Evolutionary conservation across 2,113 vertebrate species (phyloP).

Genomic region (Myrmophylax atrothorax): DNA sequence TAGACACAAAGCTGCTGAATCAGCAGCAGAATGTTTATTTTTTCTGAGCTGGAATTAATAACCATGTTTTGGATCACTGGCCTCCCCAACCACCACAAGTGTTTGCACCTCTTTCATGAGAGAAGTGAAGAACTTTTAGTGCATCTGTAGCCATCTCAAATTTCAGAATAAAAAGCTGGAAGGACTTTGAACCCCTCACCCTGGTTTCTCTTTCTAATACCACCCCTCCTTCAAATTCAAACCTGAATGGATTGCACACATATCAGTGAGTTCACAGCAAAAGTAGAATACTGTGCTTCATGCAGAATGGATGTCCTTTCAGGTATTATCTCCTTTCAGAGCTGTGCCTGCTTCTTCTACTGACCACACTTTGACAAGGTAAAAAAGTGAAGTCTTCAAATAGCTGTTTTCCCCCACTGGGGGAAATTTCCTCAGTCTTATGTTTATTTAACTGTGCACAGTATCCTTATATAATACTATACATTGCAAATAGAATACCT

Average conservation of each 20-base stretch:
- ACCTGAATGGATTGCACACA: neutral
- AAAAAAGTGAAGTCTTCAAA: neutral
- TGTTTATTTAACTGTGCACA: conserved; percentile 1
- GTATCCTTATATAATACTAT: neutral
- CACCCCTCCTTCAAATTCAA: neutral
- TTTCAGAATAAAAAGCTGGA: neutral
- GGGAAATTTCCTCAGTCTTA: neutral
- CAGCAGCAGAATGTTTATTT: neutral
- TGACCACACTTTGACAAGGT: neutral
- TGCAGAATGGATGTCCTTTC: neutral
- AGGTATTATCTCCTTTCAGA: neutral
- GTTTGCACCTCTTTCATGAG: neutral
- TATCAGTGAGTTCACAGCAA: neutral
- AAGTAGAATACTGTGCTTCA: neutral
- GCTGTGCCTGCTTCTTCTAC: neutral
- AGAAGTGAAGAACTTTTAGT: accelerated
- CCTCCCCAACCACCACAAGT: neutral
- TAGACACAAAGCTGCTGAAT: neutral
- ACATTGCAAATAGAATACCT: neutral
- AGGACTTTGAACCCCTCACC: neutral
- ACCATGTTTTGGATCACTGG: neutral
- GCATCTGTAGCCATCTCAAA: neutral
- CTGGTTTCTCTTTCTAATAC: neutral
- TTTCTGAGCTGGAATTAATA: neutral
- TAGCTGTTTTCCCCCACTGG: neutral